Percentiles rank a stretch among this genome's conserved stretches.
phyloP scores from a whole-genome alignment of 2,888 invertebrate genomes.

The Eupithecia abbreviata region DNA sequence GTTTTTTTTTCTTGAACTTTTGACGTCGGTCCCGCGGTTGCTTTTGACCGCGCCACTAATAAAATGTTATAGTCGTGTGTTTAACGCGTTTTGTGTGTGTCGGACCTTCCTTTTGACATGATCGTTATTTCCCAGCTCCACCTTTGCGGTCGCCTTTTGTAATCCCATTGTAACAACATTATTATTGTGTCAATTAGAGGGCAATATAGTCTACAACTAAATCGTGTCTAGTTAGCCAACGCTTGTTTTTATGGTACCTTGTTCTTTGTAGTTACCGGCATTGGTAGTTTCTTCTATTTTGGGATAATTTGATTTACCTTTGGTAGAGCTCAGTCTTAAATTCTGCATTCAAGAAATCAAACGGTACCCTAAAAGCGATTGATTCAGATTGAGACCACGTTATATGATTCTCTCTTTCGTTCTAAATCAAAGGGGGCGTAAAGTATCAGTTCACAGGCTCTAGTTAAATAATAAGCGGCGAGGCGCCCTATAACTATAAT shows the following conservation, averaged over 20 bases:
- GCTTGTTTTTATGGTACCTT: conserved; percentile 39
- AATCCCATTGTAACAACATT: conserved; percentile 76
- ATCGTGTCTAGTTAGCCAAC: conserved; percentile 69
- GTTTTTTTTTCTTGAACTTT: conserved; percentile 79
- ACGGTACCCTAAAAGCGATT: conserved; percentile 36
- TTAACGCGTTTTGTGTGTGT: conserved; percentile 82
- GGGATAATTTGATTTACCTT: conserved; percentile 20
- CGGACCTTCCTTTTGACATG: conserved; percentile 82
- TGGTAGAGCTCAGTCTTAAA: not conserved
- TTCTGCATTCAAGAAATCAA: conserved; percentile 24
- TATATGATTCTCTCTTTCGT: conserved; percentile 55
- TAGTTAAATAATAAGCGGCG: conserved; percentile 81
- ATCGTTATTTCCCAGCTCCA: conserved; percentile 78
- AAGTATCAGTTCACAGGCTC: conserved; percentile 73
- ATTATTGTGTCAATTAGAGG: conserved; percentile 80
- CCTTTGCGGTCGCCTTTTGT: conserved; percentile 80
- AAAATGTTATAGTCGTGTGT: conserved; percentile 84
- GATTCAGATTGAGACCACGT: conserved; percentile 45
- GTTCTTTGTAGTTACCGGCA: conserved; percentile 36
- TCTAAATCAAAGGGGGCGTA: conserved; percentile 67
- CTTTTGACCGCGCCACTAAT: conserved; percentile 83
- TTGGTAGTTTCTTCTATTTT: conserved; percentile 31
- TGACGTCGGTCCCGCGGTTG: conserved; percentile 80
- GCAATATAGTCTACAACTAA: conserved; percentile 72
- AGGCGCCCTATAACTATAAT: conserved; percentile 78